A percentile compares a stretch with the other conserved stretches of the same genome.
Evolutionary conservation across 1,140 invertebrate species (phyloP).

Genomic region (Micrasema minimum): DNA sequence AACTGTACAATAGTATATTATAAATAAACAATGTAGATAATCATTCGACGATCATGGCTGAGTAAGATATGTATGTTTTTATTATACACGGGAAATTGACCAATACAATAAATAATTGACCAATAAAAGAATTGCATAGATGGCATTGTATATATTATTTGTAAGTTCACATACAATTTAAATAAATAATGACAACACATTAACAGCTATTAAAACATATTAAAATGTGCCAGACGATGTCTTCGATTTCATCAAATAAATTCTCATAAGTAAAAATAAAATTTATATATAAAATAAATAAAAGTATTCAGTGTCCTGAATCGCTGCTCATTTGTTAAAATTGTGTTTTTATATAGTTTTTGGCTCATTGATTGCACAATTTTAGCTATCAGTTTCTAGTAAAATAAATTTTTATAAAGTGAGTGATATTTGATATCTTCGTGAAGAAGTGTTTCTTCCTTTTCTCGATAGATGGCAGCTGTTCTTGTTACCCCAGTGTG

Average conservation of each 20-base stretch:
- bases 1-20: conserved; percentile 48
- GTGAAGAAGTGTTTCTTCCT: conserved; percentile 13
- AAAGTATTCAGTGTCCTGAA: conserved; percentile 46
- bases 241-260: conserved; percentile 45
- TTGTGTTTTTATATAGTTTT: conserved; percentile 46
- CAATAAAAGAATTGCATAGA: conserved; percentile 42
- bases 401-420: conserved; percentile 22
- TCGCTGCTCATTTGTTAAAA: conserved; percentile 46
- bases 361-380: conserved; percentile 52
- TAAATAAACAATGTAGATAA: conserved; percentile 19
- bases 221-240: conserved; percentile 39
- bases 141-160: conserved; percentile 44
- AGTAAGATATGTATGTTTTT: conserved; percentile 27
- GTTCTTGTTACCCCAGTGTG: conserved; percentile 26
- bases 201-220: conserved; percentile 36
- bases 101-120: neutral
- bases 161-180: conserved; percentile 42
- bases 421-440: conserved; percentile 34
- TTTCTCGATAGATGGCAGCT: conserved; percentile 24
- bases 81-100: neutral
- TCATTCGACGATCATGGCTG: conserved; percentile 9
- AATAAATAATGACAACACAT: conserved; percentile 40
- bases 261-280: conserved; percentile 50
- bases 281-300: conserved; percentile 55
- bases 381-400: conserved; percentile 35